Evolutionary conservation across 2,113 vertebrate species (phyloP).

Genomic region (Rhipidura dahli): DNA sequence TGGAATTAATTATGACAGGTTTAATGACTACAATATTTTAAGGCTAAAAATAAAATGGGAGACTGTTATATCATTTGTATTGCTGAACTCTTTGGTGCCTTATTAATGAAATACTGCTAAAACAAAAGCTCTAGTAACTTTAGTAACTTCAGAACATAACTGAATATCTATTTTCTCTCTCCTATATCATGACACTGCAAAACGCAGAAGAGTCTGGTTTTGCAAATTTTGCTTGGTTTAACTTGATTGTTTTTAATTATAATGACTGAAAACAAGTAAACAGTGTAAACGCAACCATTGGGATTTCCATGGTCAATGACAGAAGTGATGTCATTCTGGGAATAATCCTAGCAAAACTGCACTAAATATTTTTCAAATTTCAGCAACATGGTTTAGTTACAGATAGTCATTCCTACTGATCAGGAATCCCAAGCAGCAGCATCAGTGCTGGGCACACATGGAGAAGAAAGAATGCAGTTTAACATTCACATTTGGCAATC

Average conservation of each 20-base stretch:
- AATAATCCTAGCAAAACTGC: background rate
- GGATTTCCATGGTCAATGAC: background rate
- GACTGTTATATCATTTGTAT: background rate
- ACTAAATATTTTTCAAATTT: background rate
- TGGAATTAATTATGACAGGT: background rate
- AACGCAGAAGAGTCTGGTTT: background rate
- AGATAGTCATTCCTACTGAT: background rate
- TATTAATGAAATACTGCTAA: background rate
- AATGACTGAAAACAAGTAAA: background rate
- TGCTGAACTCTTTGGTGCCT: background rate
- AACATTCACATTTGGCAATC: background rate
- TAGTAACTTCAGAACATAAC: background rate
- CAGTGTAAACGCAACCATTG: background rate
- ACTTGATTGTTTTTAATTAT: background rate
- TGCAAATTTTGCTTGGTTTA: background rate
- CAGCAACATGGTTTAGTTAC: background rate
- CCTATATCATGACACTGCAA: background rate
- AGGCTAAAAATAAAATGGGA: slow-evolving; percentile 6
- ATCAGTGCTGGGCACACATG: background rate
- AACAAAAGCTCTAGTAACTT: background rate
- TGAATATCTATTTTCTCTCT: background rate
- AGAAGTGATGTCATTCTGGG: background rate
- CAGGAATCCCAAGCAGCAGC: background rate
- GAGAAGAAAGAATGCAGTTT: background rate
- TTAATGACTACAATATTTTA: slow-evolving; percentile 32